A percentile compares a stretch with the other conserved stretches of the same genome.
These are phyloP conservation scores for Tuberolachnus salignus DNA, from an alignment of 2,888 invertebrate genomes.

Conservation along the genomic window DNA sequence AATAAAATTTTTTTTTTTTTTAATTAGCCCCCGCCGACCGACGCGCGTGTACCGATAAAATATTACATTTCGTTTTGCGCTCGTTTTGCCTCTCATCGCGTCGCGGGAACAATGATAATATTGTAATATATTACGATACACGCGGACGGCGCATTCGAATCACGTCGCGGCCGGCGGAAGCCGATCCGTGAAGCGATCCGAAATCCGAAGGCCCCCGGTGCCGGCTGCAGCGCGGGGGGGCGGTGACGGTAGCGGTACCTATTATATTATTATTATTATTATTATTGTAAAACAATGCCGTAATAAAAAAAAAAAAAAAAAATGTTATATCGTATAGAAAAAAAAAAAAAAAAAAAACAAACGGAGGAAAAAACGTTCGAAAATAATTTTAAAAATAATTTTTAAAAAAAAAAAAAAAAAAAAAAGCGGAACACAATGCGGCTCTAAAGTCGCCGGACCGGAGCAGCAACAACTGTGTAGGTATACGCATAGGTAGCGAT, in stretches of 20 bases:
- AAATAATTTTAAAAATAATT: constrained; percentile 34
- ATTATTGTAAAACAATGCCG: constrained; percentile 53
- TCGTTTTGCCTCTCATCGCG: neutral
- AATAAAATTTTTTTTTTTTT: neutral
- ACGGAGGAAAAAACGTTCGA: constrained; percentile 8
- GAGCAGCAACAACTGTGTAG: neutral
- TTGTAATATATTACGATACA: neutral
- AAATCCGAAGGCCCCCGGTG: constrained; percentile 45
- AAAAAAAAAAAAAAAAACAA: neutral
- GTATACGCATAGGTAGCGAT: constrained; percentile 23
- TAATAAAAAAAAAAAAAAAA: too few species aligned
- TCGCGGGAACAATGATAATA: constrained; percentile 23
- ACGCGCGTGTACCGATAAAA: neutral
- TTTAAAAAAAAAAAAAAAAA: neutral
- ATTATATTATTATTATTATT: neutral
- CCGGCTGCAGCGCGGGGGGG: neutral
- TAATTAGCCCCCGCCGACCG: neutral
- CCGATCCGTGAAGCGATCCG: constrained; percentile 37
- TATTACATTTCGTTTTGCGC: neutral
- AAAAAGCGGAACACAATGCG: constrained; percentile 13
- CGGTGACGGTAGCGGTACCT: neutral
- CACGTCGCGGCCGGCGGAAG: constrained; percentile 44
- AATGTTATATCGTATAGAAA: constrained; percentile 28
- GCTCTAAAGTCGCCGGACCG: constrained; percentile 41
- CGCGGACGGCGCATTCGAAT: constrained; percentile 25